A percentile compares a stretch with the other conserved stretches of the same genome.
Conservation (phyloP, 2,113 vertebrate species). For the Poecilia latipinna region DNA sequence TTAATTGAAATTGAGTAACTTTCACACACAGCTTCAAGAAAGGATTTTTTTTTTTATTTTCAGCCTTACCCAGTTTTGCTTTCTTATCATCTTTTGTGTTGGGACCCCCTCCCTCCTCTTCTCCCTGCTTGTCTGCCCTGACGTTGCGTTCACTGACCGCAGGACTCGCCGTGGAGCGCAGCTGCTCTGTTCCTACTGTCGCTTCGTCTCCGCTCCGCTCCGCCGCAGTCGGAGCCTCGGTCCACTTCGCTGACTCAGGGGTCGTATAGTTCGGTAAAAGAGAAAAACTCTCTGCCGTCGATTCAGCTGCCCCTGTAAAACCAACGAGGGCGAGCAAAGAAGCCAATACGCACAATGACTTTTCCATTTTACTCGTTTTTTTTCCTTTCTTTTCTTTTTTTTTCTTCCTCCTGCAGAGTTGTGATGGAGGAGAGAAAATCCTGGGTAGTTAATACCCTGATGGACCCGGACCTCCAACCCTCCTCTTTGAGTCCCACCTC, state of each 20-base stretch:
- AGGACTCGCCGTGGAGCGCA: not conserved
- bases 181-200: conserved; percentile 12
- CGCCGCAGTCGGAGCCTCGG: conserved; percentile 9
- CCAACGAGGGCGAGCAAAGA: conserved; percentile 35
- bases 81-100: conserved; percentile 19
- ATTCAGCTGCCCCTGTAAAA: conserved; percentile 6
- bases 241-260: conserved; percentile 5
- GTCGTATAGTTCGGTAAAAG: not conserved
- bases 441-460: conserved; percentile 25
- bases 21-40: too few relatives aligned
- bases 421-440: not conserved
- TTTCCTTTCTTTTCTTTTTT: conserved; percentile 14
- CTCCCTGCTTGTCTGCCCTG: not conserved
- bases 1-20: too few relatives aligned
- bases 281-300: not conserved
- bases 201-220: not conserved
- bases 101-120: not conserved
- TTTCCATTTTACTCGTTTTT: conserved; percentile 56
- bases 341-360: conserved; percentile 47
- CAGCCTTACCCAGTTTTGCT: conserved; percentile 34
- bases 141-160: not conserved
- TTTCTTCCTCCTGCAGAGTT: conserved; percentile 18
- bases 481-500: conserved; percentile 40
- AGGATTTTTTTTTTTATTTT: too few relatives aligned
- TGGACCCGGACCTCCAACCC: conserved; percentile 54